Base-by-base conservation (phyloP, 2,113 vertebrate genomes). In the Lampris megalopsis region DNA sequence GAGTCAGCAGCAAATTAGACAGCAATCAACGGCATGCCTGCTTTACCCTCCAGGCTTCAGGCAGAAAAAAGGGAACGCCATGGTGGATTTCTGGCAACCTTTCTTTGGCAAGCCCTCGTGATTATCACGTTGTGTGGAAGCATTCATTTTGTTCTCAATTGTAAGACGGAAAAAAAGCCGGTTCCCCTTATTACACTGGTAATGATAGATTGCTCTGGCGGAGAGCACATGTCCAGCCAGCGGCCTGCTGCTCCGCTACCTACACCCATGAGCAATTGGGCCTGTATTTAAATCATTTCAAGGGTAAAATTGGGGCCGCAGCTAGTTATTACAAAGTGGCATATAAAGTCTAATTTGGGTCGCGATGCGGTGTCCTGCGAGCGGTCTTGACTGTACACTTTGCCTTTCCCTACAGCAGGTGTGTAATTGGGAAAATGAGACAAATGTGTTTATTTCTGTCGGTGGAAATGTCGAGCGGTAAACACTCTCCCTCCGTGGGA, bases 71-170 rank as follows among this genome's bases (percentile, higher is more conserved):
- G 24, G 24, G 68, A 83, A 81, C 77, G 71, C 76, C 77, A 61
- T 50, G 49, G 71, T 80, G 62, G 59, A 79, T 82, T 84, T 80
- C 73, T 86, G 86, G 86, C 79, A 86, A 65, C 72, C 58, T 81
- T 65, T 74, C 48, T 80, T 80, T 86, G 86, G 84, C 78, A 72
- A 79, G 54, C 79, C 85, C 79, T 87, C 45, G 68, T 90, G 90
- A 94, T 94, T 92, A 92, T 89, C 72, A 80, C 87, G 89, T 77
- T 88, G 85, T 86, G 86, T 87, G 89, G 88, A 94, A 92, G 91
- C 79, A 89, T 92, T 93, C 86, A 94, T 92, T 93, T 93, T 83
- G 87, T 80, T 86, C 85, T 86, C 86, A 89, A 81, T 91, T 92
- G 91, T 86, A 90, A 77, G 83, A 86, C 76, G 86, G 80, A 83